Conservation (phyloP, 2,888 invertebrate genomes). For the Leucophenga montana region DNA sequence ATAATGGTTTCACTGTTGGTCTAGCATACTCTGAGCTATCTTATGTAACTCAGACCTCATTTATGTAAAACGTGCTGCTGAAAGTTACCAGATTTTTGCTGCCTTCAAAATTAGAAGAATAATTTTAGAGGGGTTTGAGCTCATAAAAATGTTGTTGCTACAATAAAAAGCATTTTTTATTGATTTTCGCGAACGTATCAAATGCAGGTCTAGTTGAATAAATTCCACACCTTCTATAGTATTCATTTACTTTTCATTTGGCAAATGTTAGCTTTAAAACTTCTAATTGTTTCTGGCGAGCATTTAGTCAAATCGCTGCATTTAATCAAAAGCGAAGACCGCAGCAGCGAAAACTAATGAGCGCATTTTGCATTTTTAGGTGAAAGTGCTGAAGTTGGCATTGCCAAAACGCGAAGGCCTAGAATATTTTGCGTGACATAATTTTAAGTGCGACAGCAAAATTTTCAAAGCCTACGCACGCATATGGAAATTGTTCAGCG, state of each 20-base stretch:
- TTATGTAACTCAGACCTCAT: slow-evolving; percentile 28
- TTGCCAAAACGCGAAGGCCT: not conserved
- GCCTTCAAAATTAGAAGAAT: not conserved
- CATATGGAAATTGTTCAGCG: not conserved
- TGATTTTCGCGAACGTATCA: not conserved
- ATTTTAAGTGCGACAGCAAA: not conserved
- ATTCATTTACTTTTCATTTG: too few species aligned
- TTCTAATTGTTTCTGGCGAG: too few species aligned
- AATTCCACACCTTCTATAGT: too few species aligned
- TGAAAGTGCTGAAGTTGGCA: not conserved
- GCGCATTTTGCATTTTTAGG: too few species aligned
- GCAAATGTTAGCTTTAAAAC: too few species aligned
- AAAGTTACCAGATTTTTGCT: slow-evolving; percentile 37
- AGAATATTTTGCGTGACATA: slow-evolving; percentile 10
- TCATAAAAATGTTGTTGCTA: too few species aligned
- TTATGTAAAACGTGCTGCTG: slow-evolving; percentile 48
- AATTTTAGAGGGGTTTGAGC: not conserved
- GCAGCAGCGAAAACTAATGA: too few species aligned
- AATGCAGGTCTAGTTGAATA: too few species aligned
- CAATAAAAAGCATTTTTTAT: slow-evolving; percentile 4
- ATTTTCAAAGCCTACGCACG: not conserved
- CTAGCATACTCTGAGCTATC: slow-evolving; percentile 27
- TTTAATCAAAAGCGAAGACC: too few species aligned
- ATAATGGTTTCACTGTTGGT: too few species aligned
- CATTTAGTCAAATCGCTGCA: too few species aligned